Evolutionary conservation across 1,140 invertebrate genomes (phyloP).

Genomic region (Papilio polytes): DNA sequence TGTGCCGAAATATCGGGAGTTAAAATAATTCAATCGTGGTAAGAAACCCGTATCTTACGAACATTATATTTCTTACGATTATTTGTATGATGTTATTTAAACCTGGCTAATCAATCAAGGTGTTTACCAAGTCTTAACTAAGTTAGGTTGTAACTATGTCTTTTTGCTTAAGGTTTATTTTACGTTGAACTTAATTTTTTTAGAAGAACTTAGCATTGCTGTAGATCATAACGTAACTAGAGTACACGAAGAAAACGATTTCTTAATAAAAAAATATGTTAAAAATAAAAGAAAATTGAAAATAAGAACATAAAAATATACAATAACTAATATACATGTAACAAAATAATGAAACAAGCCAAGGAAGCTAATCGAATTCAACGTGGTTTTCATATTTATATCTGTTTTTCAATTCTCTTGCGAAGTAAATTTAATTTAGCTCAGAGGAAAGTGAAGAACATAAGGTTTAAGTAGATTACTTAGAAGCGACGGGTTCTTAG

Average conservation of each 20-base stretch:
- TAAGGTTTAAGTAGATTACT: conserved; percentile 1
- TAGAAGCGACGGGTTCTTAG: neutral
- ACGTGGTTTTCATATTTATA: neutral
- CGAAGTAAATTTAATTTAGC: neutral
- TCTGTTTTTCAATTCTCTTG: conserved; percentile 1
- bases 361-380: neutral
- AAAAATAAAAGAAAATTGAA: neutral
- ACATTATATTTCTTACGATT: no score
- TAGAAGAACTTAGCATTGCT: no score
- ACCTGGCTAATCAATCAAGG: neutral
- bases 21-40: no score
- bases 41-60: no score
- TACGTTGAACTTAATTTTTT: no score
- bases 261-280: no score
- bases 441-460: conserved; percentile 5
- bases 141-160: no score
- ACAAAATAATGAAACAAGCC: neutral
- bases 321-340: neutral
- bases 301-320: neutral
- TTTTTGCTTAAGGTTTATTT: no score
- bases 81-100: neutral
- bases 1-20: no score
- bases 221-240: no score
- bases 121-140: neutral
- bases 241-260: no score